A percentile compares a stretch with the other conserved stretches of the same genome.
These are phyloP conservation scores for Phycodurus eques DNA, from an alignment of 2,113 vertebrate species.

Conservation along the genomic window DNA sequence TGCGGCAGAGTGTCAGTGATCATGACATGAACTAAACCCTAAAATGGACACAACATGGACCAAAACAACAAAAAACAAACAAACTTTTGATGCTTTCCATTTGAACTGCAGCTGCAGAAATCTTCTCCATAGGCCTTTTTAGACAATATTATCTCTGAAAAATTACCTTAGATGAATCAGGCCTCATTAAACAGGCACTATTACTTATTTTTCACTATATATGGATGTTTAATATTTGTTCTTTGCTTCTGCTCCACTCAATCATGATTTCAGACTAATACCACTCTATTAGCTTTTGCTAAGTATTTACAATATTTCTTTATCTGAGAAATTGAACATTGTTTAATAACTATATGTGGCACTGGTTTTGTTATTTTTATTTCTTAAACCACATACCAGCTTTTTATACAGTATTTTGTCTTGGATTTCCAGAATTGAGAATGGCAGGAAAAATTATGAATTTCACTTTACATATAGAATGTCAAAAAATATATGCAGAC, in stretches of 20 bases:
- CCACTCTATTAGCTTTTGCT: constrained; percentile 46
- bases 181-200: constrained; percentile 9
- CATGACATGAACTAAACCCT: constrained; percentile 70
- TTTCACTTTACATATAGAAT: constrained; percentile 10
- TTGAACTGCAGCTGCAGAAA: not conserved
- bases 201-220: constrained; percentile 22
- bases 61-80: not conserved
- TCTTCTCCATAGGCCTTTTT: constrained; percentile 26
- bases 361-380: constrained; percentile 35
- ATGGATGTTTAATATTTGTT: constrained; percentile 20
- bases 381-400: constrained; percentile 36
- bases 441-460: constrained; percentile 11
- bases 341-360: constrained; percentile 21
- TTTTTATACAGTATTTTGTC: constrained; percentile 39
- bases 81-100: not conserved
- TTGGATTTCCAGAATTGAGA: not conserved
- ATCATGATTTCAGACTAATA: constrained; percentile 9
- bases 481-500: constrained; percentile 2
- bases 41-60: not conserved
- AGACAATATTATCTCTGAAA: constrained; percentile 4
- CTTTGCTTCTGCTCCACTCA: constrained; percentile 30
- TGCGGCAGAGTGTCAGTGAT: constrained; percentile 80
- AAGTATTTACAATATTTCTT: constrained; percentile 50
- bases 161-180: constrained; percentile 10
- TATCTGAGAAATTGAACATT: constrained; percentile 32